A percentile compares a stretch with the other conserved stretches of the same genome.
These are phyloP conservation scores for Pipistrellus pipistrellus DNA, from an alignment of 2,797 vertebrate genomes.

Conservation along the genomic window DNA sequence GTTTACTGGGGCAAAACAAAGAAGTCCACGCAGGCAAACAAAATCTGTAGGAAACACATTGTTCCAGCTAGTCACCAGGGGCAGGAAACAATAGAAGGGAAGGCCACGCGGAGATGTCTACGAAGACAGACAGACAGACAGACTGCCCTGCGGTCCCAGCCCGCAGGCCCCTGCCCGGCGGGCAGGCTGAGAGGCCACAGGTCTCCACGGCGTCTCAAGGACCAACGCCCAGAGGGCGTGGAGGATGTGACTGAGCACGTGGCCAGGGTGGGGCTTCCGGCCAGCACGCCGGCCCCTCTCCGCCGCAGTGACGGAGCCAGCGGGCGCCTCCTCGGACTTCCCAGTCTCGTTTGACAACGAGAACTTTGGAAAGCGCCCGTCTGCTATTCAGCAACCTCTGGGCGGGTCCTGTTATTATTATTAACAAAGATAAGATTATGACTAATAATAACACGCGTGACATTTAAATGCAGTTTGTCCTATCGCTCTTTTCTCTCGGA, in stretches of 20 bases:
- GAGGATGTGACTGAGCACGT: slow-evolving; percentile 49
- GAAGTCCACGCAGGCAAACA: slow-evolving; percentile 57
- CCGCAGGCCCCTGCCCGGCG: neutral
- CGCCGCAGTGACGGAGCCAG: rapidly evolving
- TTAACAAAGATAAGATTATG: slow-evolving; percentile 80
- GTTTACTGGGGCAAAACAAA: slow-evolving; percentile 79
- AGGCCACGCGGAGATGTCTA: neutral
- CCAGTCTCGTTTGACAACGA: neutral
- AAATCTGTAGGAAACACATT: slow-evolving; percentile 82
- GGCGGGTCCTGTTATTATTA: slow-evolving; percentile 76
- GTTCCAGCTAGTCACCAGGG: slow-evolving; percentile 31
- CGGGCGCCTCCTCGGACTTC: slow-evolving; percentile 39
- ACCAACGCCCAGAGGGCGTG: neutral
- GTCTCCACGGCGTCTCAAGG: neutral
- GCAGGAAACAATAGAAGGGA: slow-evolving; percentile 64
- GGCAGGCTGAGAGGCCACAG: neutral
- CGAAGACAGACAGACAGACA: slow-evolving; percentile 20
- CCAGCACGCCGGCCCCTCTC: neutral
- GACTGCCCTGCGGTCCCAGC: neutral
- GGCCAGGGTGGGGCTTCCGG: slow-evolving; percentile 62
- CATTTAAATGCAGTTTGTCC: slow-evolving; percentile 56
- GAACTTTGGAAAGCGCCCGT: slow-evolving; percentile 53
- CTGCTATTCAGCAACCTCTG: slow-evolving; percentile 60
- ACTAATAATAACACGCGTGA: slow-evolving; percentile 70
- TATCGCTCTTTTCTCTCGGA: slow-evolving; percentile 28